These are phyloP conservation scores for Cydia strobilella DNA, from an alignment of 1,140 invertebrate genomes.

Conservation along the genomic window DNA sequence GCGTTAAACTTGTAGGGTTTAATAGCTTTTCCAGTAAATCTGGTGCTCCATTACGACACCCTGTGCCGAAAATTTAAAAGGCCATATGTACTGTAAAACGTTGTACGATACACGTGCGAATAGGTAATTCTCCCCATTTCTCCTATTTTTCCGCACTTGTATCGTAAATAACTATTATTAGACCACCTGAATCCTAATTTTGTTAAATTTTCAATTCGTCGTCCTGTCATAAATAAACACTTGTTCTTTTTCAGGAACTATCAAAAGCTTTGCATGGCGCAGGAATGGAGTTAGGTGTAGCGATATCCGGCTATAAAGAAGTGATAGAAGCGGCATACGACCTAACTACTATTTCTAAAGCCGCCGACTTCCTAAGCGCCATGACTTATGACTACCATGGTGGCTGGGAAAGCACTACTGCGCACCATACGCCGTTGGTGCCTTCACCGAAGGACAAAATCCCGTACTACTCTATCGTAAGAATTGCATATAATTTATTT, in stretches of 20 bases:
- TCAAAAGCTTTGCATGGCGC: constrained; percentile 86
- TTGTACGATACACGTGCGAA: too few species aligned
- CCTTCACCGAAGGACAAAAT: constrained; percentile 82
- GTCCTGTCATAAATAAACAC: neutral
- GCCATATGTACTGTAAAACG: too few species aligned
- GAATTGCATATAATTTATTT: constrained; percentile 47
- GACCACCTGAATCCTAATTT: too few species aligned
- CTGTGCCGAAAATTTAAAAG: too few species aligned
- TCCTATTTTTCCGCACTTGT: too few species aligned
- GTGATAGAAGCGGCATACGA: constrained; percentile 93
- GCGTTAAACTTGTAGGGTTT: too few species aligned
- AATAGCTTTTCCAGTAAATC: too few species aligned
- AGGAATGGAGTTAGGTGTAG: constrained; percentile 87
- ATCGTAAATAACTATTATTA: too few species aligned
- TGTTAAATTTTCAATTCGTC: too few species aligned
- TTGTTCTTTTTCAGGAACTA: constrained; percentile 83
- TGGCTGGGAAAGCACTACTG: constrained; percentile 89
- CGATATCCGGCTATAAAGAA: constrained; percentile 93
- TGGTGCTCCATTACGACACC: too few species aligned
- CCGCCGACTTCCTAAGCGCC: constrained; percentile 90
- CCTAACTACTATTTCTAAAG: constrained; percentile 83
- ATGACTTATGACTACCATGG: constrained; percentile 96
- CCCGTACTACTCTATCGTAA: constrained; percentile 89
- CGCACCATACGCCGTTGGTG: constrained; percentile 91
- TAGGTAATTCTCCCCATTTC: too few species aligned